A percentile compares a stretch with the other conserved stretches of the same genome.
phyloP scores from a whole-genome alignment of 2,113 vertebrate genomes.

The Amblyornis subalaris region DNA sequence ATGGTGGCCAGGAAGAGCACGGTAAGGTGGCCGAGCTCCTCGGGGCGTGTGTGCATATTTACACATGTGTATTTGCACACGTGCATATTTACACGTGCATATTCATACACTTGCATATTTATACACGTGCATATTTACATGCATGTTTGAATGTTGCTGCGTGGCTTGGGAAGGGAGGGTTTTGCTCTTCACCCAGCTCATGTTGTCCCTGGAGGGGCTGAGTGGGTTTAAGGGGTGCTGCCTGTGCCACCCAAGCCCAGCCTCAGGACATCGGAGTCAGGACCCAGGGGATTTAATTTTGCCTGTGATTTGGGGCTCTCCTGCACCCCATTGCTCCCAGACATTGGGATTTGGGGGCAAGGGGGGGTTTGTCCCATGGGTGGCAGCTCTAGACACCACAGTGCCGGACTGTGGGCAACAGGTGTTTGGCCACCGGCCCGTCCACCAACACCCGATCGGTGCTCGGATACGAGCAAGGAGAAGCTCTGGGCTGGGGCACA shows the following conservation, averaged over 20 bases:
- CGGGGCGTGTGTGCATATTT: rapidly evolving
- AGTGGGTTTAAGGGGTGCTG: background rate
- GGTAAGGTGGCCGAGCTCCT: slow-evolving; percentile 72
- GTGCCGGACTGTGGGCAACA: background rate
- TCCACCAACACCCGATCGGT: background rate
- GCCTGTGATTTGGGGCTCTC: background rate
- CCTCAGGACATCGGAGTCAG: rapidly evolving
- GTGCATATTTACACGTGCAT: rapidly evolving
- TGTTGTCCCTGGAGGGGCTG: too few species aligned
- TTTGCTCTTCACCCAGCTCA: background rate
- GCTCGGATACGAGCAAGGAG: background rate
- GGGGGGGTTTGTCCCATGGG: background rate
- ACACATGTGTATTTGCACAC: rapidly evolving
- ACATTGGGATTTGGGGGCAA: background rate
- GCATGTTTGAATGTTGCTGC: rapidly evolving
- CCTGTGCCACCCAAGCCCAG: too few species aligned
- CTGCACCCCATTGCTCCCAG: background rate
- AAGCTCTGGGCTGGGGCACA: background rate
- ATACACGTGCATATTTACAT: background rate
- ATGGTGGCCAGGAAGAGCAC: slow-evolving; percentile 92
- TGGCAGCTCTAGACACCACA: background rate
- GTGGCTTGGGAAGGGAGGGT: rapidly evolving
- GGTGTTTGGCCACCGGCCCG: slow-evolving; percentile 40
- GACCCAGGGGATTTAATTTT: background rate
- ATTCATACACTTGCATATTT: background rate